Evolutionary conservation across 2,113 vertebrate genomes (phyloP), one percentile per base, ranked within the genome.

Genomic region (Halcyon malimbica): DNA sequence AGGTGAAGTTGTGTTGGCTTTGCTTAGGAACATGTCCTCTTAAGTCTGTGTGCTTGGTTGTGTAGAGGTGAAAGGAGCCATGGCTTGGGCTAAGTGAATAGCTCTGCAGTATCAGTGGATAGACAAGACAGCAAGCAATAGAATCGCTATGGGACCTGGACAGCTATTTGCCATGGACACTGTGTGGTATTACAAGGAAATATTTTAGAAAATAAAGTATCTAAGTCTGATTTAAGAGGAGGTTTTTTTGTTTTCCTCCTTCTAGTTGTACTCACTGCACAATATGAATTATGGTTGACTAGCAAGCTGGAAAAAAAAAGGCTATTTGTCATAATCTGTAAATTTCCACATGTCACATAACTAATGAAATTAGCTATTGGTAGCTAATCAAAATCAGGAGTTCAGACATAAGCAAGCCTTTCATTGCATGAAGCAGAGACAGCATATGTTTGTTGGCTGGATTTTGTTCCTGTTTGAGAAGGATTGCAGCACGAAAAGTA

Each of bases 401-500:
- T 54, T 92, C 56, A 75, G 60, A 48, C 33, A 48, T 18, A 91
- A 70, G 33, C 26, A 71, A 82, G 33, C 26, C 29, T 87, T 89
- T 83, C 18, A 19, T 5, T 83, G 44, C 46, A 31, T 35, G 73
- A 91, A 87, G 83, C 73, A 94, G 83, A 73, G 65, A 60, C 16
- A 68, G 20, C 56, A 21, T 86, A 74, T 87, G 62, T 64, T 83
- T 92, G 25, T 70, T 93, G 62, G 62, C 67, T 93, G 83, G 44
- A 56, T 84, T 92, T 93, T 79, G 37, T 69, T 89, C 62, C 63
- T 78, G n/a, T 88, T 71, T 79, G 65, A 84, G 54, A 93, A 74
- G 70, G 68, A 63, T 46, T 70, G 24, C 77, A 84, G 84, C 28
- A 21, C 42, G 53, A 91, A 69, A 91, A 87, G 39, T 82, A 76